Percentiles rank a stretch among this genome's conserved stretches.
Conservation (phyloP, 2,888 invertebrate species). For the Autographa pulchrina region DNA sequence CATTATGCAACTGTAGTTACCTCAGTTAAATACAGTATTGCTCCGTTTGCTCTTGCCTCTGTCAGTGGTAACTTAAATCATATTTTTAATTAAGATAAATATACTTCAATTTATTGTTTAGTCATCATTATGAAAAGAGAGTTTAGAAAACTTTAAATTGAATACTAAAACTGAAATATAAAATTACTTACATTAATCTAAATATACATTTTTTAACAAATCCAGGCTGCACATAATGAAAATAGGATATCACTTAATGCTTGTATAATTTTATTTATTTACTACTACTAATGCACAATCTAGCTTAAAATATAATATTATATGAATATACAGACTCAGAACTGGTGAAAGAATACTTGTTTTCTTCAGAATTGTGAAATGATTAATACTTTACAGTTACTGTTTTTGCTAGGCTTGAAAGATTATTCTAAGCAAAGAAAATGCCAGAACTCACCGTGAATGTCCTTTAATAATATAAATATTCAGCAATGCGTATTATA, state of each 20-base stretch:
- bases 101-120: too few species aligned
- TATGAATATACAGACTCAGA: neutral
- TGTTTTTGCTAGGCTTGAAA: neutral
- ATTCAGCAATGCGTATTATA: too few species aligned
- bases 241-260: too few species aligned
- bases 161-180: neutral
- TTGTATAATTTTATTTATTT: too few species aligned
- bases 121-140: neutral
- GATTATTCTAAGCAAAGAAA: neutral
- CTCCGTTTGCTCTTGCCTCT: neutral
- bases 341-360: neutral
- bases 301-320: too few species aligned
- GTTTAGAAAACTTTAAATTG: neutral
- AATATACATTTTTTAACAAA: neutral
- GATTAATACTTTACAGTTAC: neutral
- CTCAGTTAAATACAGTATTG: neutral
- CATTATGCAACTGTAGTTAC: slow-evolving; percentile 64
- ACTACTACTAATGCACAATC: too few species aligned
- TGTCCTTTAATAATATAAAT: too few species aligned
- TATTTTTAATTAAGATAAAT: neutral
- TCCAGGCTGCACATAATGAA: neutral
- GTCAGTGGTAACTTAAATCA: neutral
- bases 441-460: neutral
- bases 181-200: neutral
- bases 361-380: neutral